phyloP scores from a whole-genome alignment of 2,797 vertebrate genomes.

The Rhinatrema bivittatum region DNA sequence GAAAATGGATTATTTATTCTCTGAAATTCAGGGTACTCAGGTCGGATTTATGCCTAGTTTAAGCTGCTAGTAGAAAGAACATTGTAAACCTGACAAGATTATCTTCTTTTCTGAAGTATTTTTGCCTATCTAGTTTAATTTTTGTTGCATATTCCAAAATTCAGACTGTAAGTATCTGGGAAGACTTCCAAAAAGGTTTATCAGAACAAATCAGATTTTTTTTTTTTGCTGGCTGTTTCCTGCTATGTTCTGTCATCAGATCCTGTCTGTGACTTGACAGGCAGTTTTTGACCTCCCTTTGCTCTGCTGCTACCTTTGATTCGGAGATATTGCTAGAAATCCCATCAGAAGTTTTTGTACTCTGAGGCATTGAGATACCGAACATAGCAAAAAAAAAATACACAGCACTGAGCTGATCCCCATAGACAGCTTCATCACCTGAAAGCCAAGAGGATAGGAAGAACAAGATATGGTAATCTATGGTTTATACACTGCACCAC shows the following conservation, averaged over 20 bases:
- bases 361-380: background rate
- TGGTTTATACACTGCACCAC: background rate
- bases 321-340: conserved; percentile 3
- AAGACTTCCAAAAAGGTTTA: too few species aligned
- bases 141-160: conserved; percentile 1
- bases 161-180: background rate
- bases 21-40: conserved; percentile 23
- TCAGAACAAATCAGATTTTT: too few species aligned
- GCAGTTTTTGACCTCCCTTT: background rate
- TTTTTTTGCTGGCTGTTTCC: too few species aligned
- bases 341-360: background rate
- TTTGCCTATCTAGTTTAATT: conserved; percentile 13
- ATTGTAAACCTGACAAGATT: conserved; percentile 24
- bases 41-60: conserved; percentile 18
- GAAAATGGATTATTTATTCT: conserved; percentile 34
- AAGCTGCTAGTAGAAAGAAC: conserved; percentile 2
- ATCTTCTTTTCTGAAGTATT: conserved; percentile 11
- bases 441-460: too few species aligned
- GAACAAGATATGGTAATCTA: background rate
- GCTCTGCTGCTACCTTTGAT: background rate
- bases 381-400: background rate
- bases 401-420: conserved; percentile 1
- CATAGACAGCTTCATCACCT: background rate
- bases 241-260: background rate
- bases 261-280: background rate